Conservation (phyloP, 2,888 invertebrate genomes). For the Drosophila mercatorum region DNA sequence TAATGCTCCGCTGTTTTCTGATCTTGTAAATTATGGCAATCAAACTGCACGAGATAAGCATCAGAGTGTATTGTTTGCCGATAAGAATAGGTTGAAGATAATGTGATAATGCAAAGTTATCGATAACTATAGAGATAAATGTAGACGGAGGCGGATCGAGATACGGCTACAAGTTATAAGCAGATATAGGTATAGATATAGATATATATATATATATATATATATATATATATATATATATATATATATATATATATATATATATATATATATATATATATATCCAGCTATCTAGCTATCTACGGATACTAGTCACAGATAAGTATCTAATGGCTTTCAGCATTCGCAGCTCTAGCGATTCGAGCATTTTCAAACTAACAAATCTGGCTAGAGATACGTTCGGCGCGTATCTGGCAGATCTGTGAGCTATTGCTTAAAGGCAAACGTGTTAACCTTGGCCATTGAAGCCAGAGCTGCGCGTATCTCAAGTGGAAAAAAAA, state of each 20-base stretch:
- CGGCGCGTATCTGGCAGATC: conserved; percentile 8
- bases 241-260: background rate
- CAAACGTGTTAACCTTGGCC: conserved; percentile 59
- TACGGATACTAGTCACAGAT: background rate
- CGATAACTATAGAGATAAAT: background rate
- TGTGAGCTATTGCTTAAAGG: conserved; percentile 29
- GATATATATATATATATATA: background rate
- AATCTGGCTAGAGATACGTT: background rate
- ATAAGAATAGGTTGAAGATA: conserved; percentile 9
- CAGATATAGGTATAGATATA: background rate
- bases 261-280: background rate
- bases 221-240: background rate
- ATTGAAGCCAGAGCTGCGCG: conserved; percentile 30
- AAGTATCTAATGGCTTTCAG: background rate
- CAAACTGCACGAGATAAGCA: conserved; percentile 1
- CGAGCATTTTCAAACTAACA: background rate
- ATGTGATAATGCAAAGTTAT: background rate
- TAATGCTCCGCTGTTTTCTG: background rate
- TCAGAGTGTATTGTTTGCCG: background rate
- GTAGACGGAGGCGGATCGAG: no score
- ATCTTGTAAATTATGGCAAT: conserved; percentile 6
- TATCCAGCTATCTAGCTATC: background rate
- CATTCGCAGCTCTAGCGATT: background rate
- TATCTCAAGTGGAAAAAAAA: conserved; percentile 17
- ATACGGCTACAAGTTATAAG: background rate